Conservation (phyloP, 2,888 invertebrate species). For the Smittia aterrima region DNA sequence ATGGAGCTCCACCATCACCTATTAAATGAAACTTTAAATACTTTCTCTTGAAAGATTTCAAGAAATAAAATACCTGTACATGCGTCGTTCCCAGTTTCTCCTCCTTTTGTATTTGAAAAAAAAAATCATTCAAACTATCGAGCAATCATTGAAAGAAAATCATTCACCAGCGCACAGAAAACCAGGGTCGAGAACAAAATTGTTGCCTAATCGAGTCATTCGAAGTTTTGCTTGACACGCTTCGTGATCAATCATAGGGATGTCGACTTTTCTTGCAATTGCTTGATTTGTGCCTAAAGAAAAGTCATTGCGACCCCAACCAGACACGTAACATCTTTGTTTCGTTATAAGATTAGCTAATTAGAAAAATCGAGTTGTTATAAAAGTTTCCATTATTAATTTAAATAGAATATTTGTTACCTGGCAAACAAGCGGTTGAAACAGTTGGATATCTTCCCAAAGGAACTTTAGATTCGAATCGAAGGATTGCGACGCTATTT, state of each 20-base stretch:
- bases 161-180: slow-evolving; percentile 77
- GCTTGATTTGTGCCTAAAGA: slow-evolving; percentile 58
- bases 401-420: not conserved
- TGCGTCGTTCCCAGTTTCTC: not conserved
- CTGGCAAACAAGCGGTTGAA: slow-evolving; percentile 63
- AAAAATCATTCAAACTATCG: slow-evolving; percentile 65
- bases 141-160: too few species aligned
- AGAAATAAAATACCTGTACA: too few species aligned
- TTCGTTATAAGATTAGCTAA: not conserved
- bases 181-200: slow-evolving; percentile 63
- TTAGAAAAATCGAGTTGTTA: too few species aligned
- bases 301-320: slow-evolving; percentile 85
- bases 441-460: slow-evolving; percentile 57
- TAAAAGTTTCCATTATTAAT: too few species aligned
- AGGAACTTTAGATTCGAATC: too few species aligned
- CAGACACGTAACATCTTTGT: slow-evolving; percentile 52
- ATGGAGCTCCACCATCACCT: slow-evolving; percentile 4
- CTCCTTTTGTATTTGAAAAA: too few species aligned
- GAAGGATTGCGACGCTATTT: too few species aligned
- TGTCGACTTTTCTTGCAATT: slow-evolving; percentile 72
- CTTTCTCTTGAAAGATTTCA: too few species aligned
- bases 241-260: slow-evolving; percentile 64
- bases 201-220: slow-evolving; percentile 63
- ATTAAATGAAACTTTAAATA: too few species aligned
- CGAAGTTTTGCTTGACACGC: slow-evolving; percentile 65